These are phyloP conservation scores for Palythoa heliodiscus DNA, from an alignment of 92 coral and sea anemone species.

Conservation along the genomic window DNA sequence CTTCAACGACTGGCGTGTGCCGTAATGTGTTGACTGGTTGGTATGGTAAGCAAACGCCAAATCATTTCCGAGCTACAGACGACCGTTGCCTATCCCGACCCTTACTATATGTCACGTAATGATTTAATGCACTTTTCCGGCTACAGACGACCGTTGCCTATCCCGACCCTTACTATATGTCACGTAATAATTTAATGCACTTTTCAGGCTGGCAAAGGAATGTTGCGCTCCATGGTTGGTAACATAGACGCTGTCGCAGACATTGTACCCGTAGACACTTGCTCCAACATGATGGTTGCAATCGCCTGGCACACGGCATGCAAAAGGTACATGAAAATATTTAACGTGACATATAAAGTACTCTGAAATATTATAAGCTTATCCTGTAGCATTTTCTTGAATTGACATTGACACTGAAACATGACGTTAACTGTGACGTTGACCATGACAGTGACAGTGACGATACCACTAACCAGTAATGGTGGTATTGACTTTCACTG, in stretches of 20 bases:
- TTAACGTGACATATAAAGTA: background rate
- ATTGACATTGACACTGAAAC: too few relatives aligned
- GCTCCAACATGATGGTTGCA: conserved; percentile 94
- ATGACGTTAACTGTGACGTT: too few relatives aligned
- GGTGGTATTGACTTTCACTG: too few relatives aligned
- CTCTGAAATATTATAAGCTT: too few relatives aligned
- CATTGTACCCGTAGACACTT: conserved; percentile 88
- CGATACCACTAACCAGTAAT: too few relatives aligned
- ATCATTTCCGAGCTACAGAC: background rate
- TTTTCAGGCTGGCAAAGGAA: conserved; percentile 93
- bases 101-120: background rate
- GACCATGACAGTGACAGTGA: too few relatives aligned
- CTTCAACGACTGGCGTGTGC: too few relatives aligned
- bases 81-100: background rate
- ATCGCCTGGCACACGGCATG: conserved; percentile 88
- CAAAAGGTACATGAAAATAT: conserved; percentile 58
- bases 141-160: background rate
- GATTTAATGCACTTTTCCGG: conserved; percentile 50
- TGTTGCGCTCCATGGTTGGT: conserved; percentile 95
- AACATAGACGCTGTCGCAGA: conserved; percentile 86
- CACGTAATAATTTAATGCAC: background rate
- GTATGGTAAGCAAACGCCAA: background rate
- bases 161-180: background rate
- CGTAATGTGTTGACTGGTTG: too few relatives aligned
- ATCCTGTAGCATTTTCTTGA: too few relatives aligned